Evolutionary conservation across 1,140 invertebrate species (phyloP), one percentile per base, ranked within the genome.

Genomic region (Pemphigus obesinymphae): DNA sequence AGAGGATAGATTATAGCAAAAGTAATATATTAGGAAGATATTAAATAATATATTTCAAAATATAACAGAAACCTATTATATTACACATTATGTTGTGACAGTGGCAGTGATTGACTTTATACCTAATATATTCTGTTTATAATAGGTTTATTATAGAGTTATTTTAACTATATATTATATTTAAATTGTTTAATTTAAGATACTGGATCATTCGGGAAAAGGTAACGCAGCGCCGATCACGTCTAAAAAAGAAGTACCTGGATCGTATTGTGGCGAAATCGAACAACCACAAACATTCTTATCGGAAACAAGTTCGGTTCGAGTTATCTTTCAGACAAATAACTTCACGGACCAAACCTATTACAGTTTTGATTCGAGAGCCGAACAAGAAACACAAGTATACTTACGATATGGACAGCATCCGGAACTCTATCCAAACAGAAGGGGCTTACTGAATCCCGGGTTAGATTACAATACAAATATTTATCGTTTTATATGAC

Each of bases 221-320:
- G 93, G 93, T 20, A 96, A 96, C 86, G 92, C 93, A 6, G 95
- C 95, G 85, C 94, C 94, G 11, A 93, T 93, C 85, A 91, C 95
- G 11, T 94, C 91, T 76, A 95, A 96, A 87, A 89, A 94, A 55
- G 93, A 94, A 83, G 93, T 95, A 83, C 93, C 93, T 0, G 95
- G 95, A 5, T 91, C 94, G 82, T 97, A 96, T 86, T 97, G 95
- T 86, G 95, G 95, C 0, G 95, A 97, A 86, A 95, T 93, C 20
- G 96, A 97, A 85, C 95, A 96, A 84, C 94, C 95, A 0, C 94
- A 96, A 87, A 96, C 94, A 7, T 97, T 96, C 88, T 96, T 97
- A 85, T 96, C 95, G 17, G 95, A 97, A 88, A 97, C 95, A 15
- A 95, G 93, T 85, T 94, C 95, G 87, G 95, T 97, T 13, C 94